These are phyloP conservation scores for Campoletis sonorensis DNA, from an alignment of 1,140 invertebrate species.

Conservation along the genomic window DNA sequence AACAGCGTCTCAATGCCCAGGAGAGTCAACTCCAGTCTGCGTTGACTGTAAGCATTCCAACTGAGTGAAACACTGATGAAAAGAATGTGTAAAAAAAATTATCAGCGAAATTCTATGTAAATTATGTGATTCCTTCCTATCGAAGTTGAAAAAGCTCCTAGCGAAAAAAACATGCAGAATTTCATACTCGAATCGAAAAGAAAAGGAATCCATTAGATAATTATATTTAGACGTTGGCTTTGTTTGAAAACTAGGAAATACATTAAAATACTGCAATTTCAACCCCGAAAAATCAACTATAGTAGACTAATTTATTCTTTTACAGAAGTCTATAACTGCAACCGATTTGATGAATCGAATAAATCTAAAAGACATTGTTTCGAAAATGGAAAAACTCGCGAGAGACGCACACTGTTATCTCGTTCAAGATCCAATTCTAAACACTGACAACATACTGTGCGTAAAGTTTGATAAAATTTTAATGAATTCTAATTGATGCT, in stretches of 20 bases:
- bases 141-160: too few relatives aligned
- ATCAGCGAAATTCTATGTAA: neutral
- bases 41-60: slow-evolving; percentile 52
- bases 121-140: neutral
- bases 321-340: slow-evolving; percentile 50
- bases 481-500: neutral
- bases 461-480: neutral
- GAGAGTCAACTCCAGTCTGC: slow-evolving; percentile 54
- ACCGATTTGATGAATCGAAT: slow-evolving; percentile 48
- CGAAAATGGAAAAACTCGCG: slow-evolving; percentile 66
- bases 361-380: slow-evolving; percentile 64
- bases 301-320: neutral
- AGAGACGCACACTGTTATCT: slow-evolving; percentile 72
- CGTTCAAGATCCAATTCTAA: slow-evolving; percentile 15
- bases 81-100: neutral
- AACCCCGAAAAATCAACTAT: too few relatives aligned
- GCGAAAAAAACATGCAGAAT: too few relatives aligned
- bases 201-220: slow-evolving; percentile 16
- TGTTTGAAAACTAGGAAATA: slow-evolving; percentile 2
- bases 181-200: neutral
- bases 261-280: neutral
- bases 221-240: neutral
- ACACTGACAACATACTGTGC: neutral
- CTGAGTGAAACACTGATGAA: neutral
- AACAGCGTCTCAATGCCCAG: slow-evolving; percentile 48